Base-by-base conservation (phyloP, 2,888 invertebrate species). In the Ceramica pisi region DNA sequence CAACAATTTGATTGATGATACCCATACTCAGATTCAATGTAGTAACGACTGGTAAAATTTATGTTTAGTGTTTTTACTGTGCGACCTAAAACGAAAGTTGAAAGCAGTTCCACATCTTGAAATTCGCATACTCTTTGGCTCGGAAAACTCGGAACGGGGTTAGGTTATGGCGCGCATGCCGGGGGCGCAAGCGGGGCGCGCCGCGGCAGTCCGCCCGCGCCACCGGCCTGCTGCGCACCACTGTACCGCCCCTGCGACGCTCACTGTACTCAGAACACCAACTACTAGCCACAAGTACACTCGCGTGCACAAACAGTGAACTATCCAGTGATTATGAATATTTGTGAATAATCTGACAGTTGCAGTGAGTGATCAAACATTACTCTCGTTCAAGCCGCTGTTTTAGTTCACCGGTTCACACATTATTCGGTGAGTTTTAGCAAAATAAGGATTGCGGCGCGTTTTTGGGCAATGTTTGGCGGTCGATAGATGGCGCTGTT, bases 401-500 rank as follows among this genome's bases (percentile, higher is more conserved):
- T 65, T 63, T 50, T 65, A 76, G 64, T 75, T 59, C 66, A 10
- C 21, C 78, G 71, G 61, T 80, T 70, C 65, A 78, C 60, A 75
- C 63, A 77, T 79, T 73, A 41, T 74, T 81, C 65, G 87, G 87
- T 87, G 64, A 87, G 87, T 87, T 82, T 83, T 69, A 65, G 70
- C 53, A 72, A 78, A 83, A 71, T 82, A 80, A 81, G 67, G 70
- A 73, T 79, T 67, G 82, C 80, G 75, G 78, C 75, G 71, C 63
- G 73, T 55, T 82, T 65, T 56, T 50, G 51, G 59, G 19, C 67
- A 74, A 73, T 82, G 72, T 85, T 83, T 86, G 82, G 64, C 81
- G 81, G 83, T 78, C 90, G 85, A 78, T 90, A 94, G 94, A 92
- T 94, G 94, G 94, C 94, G 93, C 80, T 89, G 84, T 76, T 79